Evolutionary conservation across 2,797 vertebrate genomes (phyloP).

Genomic region (Smutsia temminckii): DNA sequence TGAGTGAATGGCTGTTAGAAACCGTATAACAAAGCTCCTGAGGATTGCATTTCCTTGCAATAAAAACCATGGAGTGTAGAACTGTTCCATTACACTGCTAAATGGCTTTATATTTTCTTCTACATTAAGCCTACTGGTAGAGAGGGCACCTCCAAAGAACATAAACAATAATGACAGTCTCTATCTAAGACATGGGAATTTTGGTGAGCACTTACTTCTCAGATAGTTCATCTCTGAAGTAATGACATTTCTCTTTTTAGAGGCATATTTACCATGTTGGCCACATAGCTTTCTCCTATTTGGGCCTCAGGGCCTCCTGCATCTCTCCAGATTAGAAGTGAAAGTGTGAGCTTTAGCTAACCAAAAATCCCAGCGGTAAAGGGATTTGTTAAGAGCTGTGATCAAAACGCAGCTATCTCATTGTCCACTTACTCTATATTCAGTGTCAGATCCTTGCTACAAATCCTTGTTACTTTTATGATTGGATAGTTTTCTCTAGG

Average conservation of each 20-base stretch:
- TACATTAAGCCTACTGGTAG: not conserved
- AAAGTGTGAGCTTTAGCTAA: slow-evolving; percentile 61
- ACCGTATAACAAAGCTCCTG: not conserved
- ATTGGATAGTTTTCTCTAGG: slow-evolving; percentile 65
- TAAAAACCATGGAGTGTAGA: slow-evolving; percentile 3
- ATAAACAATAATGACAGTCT: not conserved
- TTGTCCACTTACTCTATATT: slow-evolving; percentile 61
- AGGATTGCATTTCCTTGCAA: not conserved
- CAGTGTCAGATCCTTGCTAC: slow-evolving; percentile 25
- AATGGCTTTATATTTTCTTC: slow-evolving; percentile 37
- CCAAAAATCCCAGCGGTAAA: slow-evolving; percentile 58
- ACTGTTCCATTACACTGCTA: not conserved
- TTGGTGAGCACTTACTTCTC: not conserved
- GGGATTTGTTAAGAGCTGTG: slow-evolving; percentile 62
- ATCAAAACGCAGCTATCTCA: slow-evolving; percentile 47
- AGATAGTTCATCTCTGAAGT: not conserved
- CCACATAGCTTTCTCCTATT: slow-evolving; percentile 46
- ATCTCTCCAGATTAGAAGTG: slow-evolving; percentile 56
- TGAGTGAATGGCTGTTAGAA: not conserved
- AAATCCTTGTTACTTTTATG: slow-evolving; percentile 68
- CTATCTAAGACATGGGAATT: slow-evolving; percentile 43
- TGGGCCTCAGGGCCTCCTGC: slow-evolving; percentile 33
- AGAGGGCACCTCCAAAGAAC: not conserved
- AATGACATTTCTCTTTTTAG: slow-evolving; percentile 47
- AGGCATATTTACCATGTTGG: not conserved